These are phyloP conservation scores for Hypothenemus hampei DNA, from an alignment of 1,140 invertebrate species.

Conservation along the genomic window DNA sequence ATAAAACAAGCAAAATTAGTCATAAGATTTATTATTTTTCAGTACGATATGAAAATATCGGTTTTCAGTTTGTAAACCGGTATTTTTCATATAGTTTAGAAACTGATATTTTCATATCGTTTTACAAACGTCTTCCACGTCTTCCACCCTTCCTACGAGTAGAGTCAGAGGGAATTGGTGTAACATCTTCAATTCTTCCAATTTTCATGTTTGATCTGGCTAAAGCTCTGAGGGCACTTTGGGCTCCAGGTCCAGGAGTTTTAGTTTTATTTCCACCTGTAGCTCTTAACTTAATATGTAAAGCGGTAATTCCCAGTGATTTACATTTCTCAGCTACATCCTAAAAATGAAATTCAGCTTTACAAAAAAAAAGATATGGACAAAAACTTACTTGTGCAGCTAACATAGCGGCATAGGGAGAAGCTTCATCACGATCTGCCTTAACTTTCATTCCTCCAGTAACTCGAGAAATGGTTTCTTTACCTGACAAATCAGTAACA, in stretches of 20 bases:
- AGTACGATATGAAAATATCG: too few relatives aligned
- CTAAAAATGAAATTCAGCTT: constrained; percentile 47
- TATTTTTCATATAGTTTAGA: too few relatives aligned
- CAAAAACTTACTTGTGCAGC: constrained; percentile 80
- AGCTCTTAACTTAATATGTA: constrained; percentile 97
- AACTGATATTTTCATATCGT: too few relatives aligned
- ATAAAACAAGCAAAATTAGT: too few relatives aligned
- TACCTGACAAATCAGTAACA: constrained; percentile 97
- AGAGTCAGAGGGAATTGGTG: constrained; percentile 97
- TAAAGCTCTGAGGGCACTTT: constrained; percentile 94
- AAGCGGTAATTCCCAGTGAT: constrained; percentile 89
- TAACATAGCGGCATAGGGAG: constrained; percentile 99
- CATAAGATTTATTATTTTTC: too few relatives aligned
- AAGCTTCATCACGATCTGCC: constrained; percentile 99
- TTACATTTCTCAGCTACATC: constrained; percentile 99
- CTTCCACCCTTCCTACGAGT: constrained; percentile 99
- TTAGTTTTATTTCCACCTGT: constrained; percentile 98
- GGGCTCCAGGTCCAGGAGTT: constrained; percentile 96
- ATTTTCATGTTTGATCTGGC: constrained; percentile 99
- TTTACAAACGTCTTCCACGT: constrained; percentile 96
- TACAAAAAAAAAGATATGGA: neutral
- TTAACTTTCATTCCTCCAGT: constrained; percentile 99
- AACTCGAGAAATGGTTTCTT: constrained; percentile 97
- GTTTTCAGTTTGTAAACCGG: too few relatives aligned
- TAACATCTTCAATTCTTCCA: constrained; percentile 98